A percentile compares a stretch with the other conserved stretches of the same genome.
phyloP scores from a whole-genome alignment of 1,140 invertebrate species.

The Eumaeus atala region DNA sequence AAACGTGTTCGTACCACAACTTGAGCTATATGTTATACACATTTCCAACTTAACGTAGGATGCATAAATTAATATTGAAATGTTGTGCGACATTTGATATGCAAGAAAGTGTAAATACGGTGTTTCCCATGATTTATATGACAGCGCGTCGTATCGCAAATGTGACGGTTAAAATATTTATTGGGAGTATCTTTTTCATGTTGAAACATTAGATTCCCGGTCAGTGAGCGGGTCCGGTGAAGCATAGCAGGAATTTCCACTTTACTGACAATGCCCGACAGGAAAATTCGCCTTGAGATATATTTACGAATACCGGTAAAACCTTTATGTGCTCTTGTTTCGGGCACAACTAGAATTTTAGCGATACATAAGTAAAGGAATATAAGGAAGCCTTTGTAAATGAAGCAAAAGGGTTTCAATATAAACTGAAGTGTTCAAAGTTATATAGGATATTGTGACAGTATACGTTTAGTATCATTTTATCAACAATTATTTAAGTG shows the following conservation, averaged over 20 bases:
- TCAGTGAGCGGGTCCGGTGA: conserved; percentile 41
- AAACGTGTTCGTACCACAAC: no score
- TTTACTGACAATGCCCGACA: conserved; percentile 40
- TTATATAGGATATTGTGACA: no score
- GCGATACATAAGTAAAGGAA: no score
- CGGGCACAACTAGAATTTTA: no score
- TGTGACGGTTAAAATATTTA: conserved; percentile 47
- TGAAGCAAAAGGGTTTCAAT: no score
- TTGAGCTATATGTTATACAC: not conserved
- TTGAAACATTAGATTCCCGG: conserved; percentile 47
- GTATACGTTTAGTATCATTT: no score
- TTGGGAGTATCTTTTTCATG: conserved; percentile 48
- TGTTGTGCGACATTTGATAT: conserved; percentile 32
- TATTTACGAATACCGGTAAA: conserved; percentile 23
- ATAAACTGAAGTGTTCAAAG: no score
- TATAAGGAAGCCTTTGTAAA: no score
- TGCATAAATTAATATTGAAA: conserved; percentile 37
- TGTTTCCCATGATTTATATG: conserved; percentile 31
- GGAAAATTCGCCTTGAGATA: conserved; percentile 38
- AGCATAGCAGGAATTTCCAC: conserved; percentile 54
- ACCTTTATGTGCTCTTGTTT: conserved; percentile 9
- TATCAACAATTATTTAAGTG: no score
- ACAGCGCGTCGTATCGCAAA: conserved; percentile 29
- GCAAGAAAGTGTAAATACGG: conserved; percentile 28
- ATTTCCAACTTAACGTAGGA: conserved; percentile 8